phyloP scores from a whole-genome alignment of 2,888 invertebrate species.

The Strigamia transsilvanica region DNA sequence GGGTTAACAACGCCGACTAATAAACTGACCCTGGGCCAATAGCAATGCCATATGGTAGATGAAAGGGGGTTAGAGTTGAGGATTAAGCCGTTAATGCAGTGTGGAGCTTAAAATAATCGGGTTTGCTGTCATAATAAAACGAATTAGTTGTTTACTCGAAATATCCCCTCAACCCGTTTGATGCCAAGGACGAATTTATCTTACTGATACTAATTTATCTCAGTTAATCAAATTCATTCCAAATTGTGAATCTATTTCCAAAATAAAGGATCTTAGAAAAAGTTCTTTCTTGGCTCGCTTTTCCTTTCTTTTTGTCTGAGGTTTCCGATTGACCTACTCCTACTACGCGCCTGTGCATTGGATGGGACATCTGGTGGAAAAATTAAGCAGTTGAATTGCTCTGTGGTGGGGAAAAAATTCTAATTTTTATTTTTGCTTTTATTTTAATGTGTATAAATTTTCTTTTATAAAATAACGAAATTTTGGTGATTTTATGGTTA shows the following conservation, averaged over 20 bases:
- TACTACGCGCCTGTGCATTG: neutral
- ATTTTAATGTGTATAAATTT: too few species aligned
- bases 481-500: too few species aligned
- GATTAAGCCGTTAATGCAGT: neutral
- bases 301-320: neutral
- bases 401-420: too few species aligned
- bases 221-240: neutral
- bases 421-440: too few species aligned
- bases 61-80: neutral
- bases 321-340: neutral
- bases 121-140: neutral
- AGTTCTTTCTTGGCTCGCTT: neutral
- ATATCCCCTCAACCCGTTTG: neutral
- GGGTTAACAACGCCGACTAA: constrained; percentile 22
- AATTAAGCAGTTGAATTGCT: neutral
- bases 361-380: neutral
- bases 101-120: neutral
- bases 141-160: constrained; percentile 12
- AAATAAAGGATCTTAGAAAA: neutral
- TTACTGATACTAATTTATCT: constrained; percentile 23
- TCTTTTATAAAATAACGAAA: too few species aligned
- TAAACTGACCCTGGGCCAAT: constrained; percentile 22
- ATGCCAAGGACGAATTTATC: constrained; percentile 38
- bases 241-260: neutral
- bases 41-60: neutral